phyloP scores from a whole-genome alignment of 2,113 vertebrate species.

The Rhynchopsitta pachyrhyncha region DNA sequence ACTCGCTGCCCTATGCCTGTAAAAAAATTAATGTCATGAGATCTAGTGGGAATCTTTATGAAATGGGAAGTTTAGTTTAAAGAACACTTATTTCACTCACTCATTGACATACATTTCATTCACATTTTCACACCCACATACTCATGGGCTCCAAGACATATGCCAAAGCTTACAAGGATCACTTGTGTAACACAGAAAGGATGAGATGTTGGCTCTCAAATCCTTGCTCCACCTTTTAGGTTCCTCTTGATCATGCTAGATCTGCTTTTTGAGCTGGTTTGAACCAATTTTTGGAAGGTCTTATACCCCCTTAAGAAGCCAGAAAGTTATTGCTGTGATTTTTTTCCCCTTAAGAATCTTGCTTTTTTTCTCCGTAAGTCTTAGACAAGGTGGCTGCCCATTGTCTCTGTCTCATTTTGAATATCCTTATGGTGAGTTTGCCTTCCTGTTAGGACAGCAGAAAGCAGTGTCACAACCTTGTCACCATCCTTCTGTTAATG shows the following conservation, averaged over 20 bases:
- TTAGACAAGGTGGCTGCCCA: background rate
- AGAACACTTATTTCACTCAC: background rate
- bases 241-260: background rate
- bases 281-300: background rate
- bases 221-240: background rate
- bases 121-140: background rate
- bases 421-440: background rate
- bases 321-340: background rate
- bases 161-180: background rate
- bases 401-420: background rate
- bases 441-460: background rate
- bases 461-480: background rate
- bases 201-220: background rate
- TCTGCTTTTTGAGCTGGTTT: background rate
- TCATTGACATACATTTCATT: background rate
- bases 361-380: background rate
- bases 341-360: background rate
- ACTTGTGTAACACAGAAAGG: background rate
- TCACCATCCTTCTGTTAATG: background rate
- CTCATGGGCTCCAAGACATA: fast-evolving
- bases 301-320: background rate
- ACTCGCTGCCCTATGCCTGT: background rate
- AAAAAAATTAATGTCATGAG: background rate
- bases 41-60: background rate
- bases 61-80: background rate